Percentiles rank a stretch among this genome's conserved stretches.
Evolutionary conservation across 2,797 vertebrate genomes (phyloP).

Genomic region (Ammospiza maritima): DNA sequence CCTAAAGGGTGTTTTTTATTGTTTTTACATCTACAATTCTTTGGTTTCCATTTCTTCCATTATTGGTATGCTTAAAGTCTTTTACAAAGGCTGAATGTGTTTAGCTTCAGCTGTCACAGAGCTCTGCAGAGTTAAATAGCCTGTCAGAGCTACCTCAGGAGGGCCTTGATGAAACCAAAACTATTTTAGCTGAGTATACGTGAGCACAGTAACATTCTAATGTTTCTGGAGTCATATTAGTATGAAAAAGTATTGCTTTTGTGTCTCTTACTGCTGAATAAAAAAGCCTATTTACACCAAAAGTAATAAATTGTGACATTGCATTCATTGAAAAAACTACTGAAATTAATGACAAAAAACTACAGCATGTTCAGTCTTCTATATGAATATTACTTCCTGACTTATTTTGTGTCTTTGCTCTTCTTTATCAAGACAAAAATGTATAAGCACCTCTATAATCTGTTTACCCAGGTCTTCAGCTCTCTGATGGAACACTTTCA

Average conservation of each 20-base stretch:
- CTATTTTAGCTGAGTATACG: background rate
- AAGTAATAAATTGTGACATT: background rate
- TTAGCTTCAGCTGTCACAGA: slow-evolving; percentile 36
- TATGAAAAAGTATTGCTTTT: slow-evolving; percentile 2
- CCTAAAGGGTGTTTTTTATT: background rate
- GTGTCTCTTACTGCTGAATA: background rate
- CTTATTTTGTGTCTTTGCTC: background rate
- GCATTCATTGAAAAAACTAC: background rate
- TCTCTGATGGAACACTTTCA: background rate
- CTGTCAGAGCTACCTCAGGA: slow-evolving; percentile 35
- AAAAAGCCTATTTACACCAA: background rate
- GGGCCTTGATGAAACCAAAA: slow-evolving; percentile 20
- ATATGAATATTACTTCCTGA: background rate
- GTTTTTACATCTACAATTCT: background rate
- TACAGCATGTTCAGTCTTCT: background rate
- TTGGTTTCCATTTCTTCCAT: slow-evolving; percentile 34
- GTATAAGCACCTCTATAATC: background rate
- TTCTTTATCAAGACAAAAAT: background rate
- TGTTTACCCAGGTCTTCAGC: background rate
- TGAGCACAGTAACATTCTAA: background rate
- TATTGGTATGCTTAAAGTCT: background rate
- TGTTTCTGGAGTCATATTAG: background rate
- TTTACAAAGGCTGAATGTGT: slow-evolving; percentile 15
- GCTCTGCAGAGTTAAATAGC: slow-evolving; percentile 25
- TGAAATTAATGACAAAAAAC: background rate